phyloP scores from a whole-genome alignment of 1,140 invertebrate genomes.

The Brachionus plicatilis region DNA sequence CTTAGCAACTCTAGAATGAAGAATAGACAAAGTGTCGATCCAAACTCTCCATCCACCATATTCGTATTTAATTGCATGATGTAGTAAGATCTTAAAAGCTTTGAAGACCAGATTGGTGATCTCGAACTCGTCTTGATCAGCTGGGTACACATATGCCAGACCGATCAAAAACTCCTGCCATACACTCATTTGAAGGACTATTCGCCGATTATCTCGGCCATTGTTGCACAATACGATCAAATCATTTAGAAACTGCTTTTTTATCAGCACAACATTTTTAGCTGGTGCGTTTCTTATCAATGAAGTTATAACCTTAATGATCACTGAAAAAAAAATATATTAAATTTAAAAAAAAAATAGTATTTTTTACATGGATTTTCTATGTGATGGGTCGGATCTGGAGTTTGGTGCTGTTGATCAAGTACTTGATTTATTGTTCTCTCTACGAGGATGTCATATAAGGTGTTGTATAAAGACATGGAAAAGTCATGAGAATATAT shows the following conservation, averaged over 20 bases:
- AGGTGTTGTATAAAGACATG: slow-evolving; percentile 89
- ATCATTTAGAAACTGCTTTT: slow-evolving; percentile 72
- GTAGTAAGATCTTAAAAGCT: slow-evolving; percentile 88
- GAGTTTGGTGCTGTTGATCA: slow-evolving; percentile 81
- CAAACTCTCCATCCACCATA: slow-evolving; percentile 99
- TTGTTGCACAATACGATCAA: slow-evolving; percentile 16
- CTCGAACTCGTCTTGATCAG: slow-evolving; percentile 57
- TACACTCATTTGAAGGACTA: slow-evolving; percentile 97
- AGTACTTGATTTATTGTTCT: slow-evolving; percentile 88
- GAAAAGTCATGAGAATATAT: slow-evolving; percentile 80
- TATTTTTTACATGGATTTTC: slow-evolving; percentile 85
- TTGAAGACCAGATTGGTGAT: slow-evolving; percentile 97
- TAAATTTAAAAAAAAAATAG: not conserved
- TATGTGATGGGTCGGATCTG: slow-evolving; percentile 83
- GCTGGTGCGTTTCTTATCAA: slow-evolving; percentile 91
- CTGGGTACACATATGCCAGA: slow-evolving; percentile 79
- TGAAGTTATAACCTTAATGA: slow-evolving; percentile 91
- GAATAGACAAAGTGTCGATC: slow-evolving; percentile 97
- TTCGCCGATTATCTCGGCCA: slow-evolving; percentile 58
- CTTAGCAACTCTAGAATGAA: slow-evolving; percentile 80
- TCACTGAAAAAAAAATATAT: not conserved
- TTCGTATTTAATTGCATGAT: slow-evolving; percentile 98
- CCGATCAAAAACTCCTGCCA: slow-evolving; percentile 99
- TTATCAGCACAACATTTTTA: slow-evolving; percentile 83
- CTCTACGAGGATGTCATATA: slow-evolving; percentile 98